Conservation (phyloP, 2,888 invertebrate species). For the Ophion costatus region DNA sequence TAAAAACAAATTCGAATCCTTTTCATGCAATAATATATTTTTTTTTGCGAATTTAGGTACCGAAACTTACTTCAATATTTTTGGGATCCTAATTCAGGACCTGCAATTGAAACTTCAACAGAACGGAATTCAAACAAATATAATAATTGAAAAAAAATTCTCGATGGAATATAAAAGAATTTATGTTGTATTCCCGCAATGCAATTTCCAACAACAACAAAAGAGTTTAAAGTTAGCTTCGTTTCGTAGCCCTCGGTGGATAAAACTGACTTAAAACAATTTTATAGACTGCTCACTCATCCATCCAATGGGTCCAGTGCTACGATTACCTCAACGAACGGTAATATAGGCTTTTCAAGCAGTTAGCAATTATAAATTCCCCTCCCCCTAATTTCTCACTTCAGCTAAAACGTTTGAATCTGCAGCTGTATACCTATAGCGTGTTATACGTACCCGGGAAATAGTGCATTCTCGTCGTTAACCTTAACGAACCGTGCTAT, state of each 20-base stretch:
- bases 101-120: too few species aligned
- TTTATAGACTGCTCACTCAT: neutral
- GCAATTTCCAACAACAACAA: neutral
- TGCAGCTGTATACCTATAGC: neutral
- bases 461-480: neutral
- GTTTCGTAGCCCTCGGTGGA: neutral
- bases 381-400: neutral
- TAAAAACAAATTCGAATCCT: too few species aligned
- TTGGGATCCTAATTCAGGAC: too few species aligned
- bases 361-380: neutral
- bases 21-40: too few species aligned
- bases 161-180: neutral
- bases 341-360: conserved; percentile 1
- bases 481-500: conserved; percentile 25
- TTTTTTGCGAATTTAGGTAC: too few species aligned
- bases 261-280: neutral
- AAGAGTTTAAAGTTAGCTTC: neutral
- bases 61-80: too few species aligned
- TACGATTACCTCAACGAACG: neutral
- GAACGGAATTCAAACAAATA: too few species aligned
- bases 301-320: neutral
- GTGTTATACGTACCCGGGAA: neutral
- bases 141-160: too few species aligned
- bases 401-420: neutral
- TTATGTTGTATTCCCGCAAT: neutral